phyloP scores from a whole-genome alignment of 37 sponge, comb jelly and placozoan species.

The Ianthella basta region DNA sequence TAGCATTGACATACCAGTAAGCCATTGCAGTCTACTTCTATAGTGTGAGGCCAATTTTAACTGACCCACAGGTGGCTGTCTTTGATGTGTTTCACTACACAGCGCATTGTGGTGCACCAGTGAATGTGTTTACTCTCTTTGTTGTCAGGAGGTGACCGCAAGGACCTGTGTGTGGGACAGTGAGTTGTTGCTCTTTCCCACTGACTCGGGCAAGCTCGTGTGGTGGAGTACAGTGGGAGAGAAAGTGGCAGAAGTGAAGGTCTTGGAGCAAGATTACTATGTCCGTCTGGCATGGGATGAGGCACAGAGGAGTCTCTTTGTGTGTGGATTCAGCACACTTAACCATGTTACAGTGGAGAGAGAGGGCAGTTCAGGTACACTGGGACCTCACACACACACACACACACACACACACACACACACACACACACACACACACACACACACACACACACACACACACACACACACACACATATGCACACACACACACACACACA shows the following conservation, averaged over 20 bases:
- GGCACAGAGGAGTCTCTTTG: slow-evolving; percentile 45
- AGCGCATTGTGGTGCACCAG: no score
- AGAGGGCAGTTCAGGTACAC: slow-evolving; percentile 35
- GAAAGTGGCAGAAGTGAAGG: slow-evolving; percentile 28
- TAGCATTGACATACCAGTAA: no score
- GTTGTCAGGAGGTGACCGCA: slow-evolving; percentile 55
- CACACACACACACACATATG: no score
- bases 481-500: no score
- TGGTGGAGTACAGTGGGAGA: slow-evolving; percentile 58
- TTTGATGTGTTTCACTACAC: no score
- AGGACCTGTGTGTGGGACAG: slow-evolving; percentile 73
- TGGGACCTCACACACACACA: not conserved
- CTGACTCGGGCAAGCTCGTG: slow-evolving; percentile 56
- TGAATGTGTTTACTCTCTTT: not conserved
- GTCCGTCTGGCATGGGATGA: slow-evolving; percentile 53
- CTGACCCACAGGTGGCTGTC: no score
- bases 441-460: no score
- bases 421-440: not conserved
- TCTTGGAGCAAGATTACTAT: slow-evolving; percentile 34
- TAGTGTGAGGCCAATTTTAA: no score
- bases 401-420: not conserved
- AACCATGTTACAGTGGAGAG: slow-evolving; percentile 35
- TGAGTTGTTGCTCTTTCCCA: slow-evolving; percentile 50
- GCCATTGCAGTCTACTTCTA: no score
- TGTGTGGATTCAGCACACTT: slow-evolving; percentile 66